These are phyloP conservation scores for Pedionomus torquatus DNA, from an alignment of 2,113 vertebrate species.

Conservation along the genomic window DNA sequence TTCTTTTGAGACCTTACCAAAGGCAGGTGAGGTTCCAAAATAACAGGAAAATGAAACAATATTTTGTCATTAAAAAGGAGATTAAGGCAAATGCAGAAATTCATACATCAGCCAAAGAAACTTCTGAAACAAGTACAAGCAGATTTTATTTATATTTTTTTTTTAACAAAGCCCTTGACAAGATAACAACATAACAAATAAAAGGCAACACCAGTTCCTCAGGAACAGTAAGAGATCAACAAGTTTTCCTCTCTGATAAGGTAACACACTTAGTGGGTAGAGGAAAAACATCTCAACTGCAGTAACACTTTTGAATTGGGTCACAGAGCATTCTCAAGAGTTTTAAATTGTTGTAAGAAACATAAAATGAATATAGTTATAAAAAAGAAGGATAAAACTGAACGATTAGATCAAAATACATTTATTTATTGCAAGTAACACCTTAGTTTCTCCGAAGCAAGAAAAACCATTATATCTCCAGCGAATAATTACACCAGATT, in stretches of 20 bases:
- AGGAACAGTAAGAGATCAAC: background rate
- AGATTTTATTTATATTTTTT: background rate
- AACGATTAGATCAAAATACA: background rate
- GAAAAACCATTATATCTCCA: background rate
- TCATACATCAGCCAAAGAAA: background rate
- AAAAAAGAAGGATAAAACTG: background rate
- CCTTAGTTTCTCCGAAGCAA: background rate
- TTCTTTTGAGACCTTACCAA: background rate
- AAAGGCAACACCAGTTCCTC: background rate
- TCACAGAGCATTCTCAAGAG: background rate
- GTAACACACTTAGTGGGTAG: background rate
- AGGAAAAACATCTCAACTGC: background rate
- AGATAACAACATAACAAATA: background rate
- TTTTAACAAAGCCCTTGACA: background rate
- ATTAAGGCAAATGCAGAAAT: background rate
- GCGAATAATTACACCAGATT: background rate
- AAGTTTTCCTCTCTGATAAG: background rate
- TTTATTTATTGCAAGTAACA: background rate
- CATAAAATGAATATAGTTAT: background rate
- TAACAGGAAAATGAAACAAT: background rate
- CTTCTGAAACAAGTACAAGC: background rate
- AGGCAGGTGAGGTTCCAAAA: background rate
- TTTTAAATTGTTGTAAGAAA: background rate
- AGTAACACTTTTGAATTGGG: background rate
- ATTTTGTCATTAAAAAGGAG: background rate